Conservation (phyloP, 2,797 vertebrate genomes). For the Manis crassicaudata region DNA sequence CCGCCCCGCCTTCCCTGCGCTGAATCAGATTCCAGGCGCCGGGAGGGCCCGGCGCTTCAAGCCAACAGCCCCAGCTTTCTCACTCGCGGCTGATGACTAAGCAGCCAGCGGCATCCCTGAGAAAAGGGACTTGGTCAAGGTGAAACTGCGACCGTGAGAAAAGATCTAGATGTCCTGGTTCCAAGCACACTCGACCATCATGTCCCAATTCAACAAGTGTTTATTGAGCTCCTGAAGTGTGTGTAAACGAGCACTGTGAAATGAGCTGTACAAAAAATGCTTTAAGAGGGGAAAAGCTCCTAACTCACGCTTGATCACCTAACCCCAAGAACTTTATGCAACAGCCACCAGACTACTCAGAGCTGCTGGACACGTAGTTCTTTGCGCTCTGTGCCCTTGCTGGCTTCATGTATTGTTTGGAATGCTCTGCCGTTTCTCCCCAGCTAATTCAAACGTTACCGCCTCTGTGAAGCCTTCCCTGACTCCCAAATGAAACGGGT, state of each 20-base stretch:
- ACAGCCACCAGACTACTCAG: neutral
- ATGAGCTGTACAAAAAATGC: neutral
- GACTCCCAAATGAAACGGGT: neutral
- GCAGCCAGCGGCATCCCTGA: neutral
- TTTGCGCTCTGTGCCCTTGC: slow-evolving; percentile 27
- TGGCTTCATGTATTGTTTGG: neutral
- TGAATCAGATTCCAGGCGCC: neutral
- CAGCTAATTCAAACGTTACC: neutral
- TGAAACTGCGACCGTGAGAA: slow-evolving; percentile 44
- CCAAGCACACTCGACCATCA: slow-evolving; percentile 1
- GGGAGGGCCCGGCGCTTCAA: rapidly evolving
- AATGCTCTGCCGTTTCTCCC: slow-evolving; percentile 39
- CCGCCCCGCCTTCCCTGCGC: neutral
- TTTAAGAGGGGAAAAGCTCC: slow-evolving; percentile 18
- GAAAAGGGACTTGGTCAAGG: slow-evolving; percentile 54
- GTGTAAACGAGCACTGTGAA: neutral
- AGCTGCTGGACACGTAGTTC: neutral
- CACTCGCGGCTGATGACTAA: neutral
- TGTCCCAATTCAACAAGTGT: slow-evolving; percentile 40
- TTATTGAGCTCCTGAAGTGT: slow-evolving; percentile 1
- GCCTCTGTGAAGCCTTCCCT: slow-evolving; percentile 49
- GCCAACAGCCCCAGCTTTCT: neutral
- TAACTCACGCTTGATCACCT: neutral
- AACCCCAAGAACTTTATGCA: neutral
- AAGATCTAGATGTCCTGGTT: neutral